phyloP scores from a whole-genome alignment of 2,888 invertebrate genomes.

The Zootermopsis nevadensis region DNA sequence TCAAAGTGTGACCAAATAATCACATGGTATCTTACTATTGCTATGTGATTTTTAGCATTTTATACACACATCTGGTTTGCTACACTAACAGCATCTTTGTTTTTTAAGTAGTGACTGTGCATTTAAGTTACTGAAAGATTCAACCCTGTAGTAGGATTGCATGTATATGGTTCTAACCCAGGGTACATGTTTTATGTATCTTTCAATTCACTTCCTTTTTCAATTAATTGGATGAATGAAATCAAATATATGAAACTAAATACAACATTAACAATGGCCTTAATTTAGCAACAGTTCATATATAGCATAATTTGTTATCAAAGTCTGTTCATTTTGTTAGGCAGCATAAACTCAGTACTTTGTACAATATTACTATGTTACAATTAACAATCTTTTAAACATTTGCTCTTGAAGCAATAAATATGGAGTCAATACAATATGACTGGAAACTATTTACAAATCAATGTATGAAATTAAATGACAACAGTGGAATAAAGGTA shows the following conservation, averaged over 20 bases:
- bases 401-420: constrained; percentile 18
- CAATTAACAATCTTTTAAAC: constrained; percentile 19
- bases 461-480: constrained; percentile 31
- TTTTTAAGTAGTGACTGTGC: neutral
- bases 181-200: neutral
- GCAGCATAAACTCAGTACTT: constrained; percentile 15
- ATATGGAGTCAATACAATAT: neutral
- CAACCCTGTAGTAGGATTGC: neutral
- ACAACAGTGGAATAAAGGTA: constrained; percentile 6
- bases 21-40: neutral
- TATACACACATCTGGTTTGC: neutral
- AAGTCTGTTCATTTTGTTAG: neutral
- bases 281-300: neutral
- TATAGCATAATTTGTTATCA: neutral
- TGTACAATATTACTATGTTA: neutral
- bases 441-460: constrained; percentile 20
- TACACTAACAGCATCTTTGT: neutral
- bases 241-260: neutral
- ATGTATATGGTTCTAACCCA: neutral
- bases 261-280: neutral
- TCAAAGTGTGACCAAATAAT: neutral
- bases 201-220: neutral
- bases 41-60: neutral
- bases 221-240: neutral
- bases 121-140: neutral